Percentiles rank a stretch among this genome's conserved stretches.
Evolutionary conservation across 2,113 vertebrate species (phyloP).

Genomic region (Nothobranchius furzeri): DNA sequence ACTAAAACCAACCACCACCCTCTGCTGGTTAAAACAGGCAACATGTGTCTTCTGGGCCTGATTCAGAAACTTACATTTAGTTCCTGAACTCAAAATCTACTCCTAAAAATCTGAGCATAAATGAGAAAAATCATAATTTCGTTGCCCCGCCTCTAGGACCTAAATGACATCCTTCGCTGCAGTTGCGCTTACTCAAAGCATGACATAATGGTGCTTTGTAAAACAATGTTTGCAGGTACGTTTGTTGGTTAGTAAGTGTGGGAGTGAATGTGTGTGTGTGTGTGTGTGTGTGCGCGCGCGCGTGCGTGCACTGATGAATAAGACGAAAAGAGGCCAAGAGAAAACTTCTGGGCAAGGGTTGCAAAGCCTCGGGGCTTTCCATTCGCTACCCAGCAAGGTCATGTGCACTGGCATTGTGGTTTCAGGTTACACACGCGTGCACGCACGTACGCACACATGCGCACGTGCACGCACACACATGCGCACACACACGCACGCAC

Average conservation of each 20-base stretch:
- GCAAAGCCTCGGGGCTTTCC: conserved; percentile 74
- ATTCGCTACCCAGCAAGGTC: conserved; percentile 69
- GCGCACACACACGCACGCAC: conserved; percentile 10
- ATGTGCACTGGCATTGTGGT: conserved; percentile 69
- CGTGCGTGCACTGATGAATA: conserved; percentile 9
- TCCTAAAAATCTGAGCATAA: not conserved
- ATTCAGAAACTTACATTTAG: not conserved
- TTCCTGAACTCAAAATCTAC: not conserved
- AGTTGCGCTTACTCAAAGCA: not conserved
- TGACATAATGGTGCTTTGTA: conserved; percentile 24
- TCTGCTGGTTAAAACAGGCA: not conserved
- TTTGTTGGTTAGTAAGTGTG: conserved; percentile 14
- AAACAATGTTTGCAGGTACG: conserved; percentile 27
- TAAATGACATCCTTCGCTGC: conserved; percentile 4
- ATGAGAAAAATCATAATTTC: not conserved
- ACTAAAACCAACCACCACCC: not conserved
- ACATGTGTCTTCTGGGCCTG: too few species aligned
- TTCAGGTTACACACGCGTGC: conserved; percentile 36
- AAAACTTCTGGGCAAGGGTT: conserved; percentile 34
- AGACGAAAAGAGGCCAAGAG: conserved; percentile 29
- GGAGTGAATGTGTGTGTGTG: not conserved
- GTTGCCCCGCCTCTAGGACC: not conserved
- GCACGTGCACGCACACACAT: not conserved
- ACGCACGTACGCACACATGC: not conserved
- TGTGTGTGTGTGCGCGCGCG: not conserved